phyloP scores from a whole-genome alignment of 1,140 invertebrate genomes.

The Lucilia cuprina region DNA sequence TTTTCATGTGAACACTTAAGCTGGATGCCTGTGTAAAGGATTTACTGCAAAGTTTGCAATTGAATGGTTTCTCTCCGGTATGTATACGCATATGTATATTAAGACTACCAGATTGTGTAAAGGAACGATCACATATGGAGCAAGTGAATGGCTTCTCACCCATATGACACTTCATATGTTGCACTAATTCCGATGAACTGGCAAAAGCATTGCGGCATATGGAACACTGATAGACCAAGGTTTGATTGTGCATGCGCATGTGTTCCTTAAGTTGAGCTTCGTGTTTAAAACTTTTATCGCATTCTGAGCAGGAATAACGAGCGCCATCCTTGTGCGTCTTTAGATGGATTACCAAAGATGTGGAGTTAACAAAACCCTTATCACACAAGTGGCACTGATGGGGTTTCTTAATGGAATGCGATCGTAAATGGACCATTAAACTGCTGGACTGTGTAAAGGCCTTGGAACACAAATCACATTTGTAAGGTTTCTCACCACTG shows the following conservation, averaged over 20 bases:
- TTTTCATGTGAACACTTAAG: conserved; percentile 71
- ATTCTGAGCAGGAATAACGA: conserved; percentile 52
- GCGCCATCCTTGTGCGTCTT: conserved; percentile 51
- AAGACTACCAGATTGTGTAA: conserved; percentile 71
- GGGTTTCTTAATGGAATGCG: conserved; percentile 74
- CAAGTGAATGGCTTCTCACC: conserved; percentile 69
- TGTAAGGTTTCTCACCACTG: conserved; percentile 61
- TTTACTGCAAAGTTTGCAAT: conserved; percentile 70
- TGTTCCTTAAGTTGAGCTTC: conserved; percentile 58
- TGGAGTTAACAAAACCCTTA: conserved; percentile 61
- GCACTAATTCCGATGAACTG: conserved; percentile 67
- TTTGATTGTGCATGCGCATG: conserved; percentile 57
- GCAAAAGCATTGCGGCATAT: conserved; percentile 70
- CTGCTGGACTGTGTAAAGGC: conserved; percentile 77
- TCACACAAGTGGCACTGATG: conserved; percentile 71
- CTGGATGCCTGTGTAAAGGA: conserved; percentile 69
- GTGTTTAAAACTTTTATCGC: conserved; percentile 59
- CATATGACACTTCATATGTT: conserved; percentile 70
- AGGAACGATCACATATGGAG: conserved; percentile 73
- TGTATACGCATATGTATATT: conserved; percentile 84
- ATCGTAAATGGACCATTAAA: conserved; percentile 73
- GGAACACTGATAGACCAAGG: conserved; percentile 65
- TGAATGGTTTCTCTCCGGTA: conserved; percentile 64
- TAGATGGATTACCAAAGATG: conserved; percentile 55
- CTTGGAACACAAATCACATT: conserved; percentile 64